A percentile compares a stretch with the other conserved stretches of the same genome.
phyloP scores from a whole-genome alignment of 2,888 invertebrate genomes.

The Napeogenes inachia region DNA sequence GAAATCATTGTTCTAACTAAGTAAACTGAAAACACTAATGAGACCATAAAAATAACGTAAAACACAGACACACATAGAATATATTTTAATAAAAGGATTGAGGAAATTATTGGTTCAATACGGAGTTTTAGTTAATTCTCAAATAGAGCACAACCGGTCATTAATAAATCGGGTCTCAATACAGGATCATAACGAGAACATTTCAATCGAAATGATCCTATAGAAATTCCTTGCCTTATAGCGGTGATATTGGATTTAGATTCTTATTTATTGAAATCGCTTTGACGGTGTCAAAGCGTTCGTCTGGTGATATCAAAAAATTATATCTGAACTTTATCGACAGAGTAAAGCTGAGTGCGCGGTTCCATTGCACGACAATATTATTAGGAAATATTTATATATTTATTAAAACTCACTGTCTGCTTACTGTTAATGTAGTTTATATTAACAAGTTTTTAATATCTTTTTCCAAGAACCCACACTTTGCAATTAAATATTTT shows the following conservation, averaged over 20 bases:
- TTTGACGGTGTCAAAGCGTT: slow-evolving; percentile 58
- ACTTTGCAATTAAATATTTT: too few species aligned
- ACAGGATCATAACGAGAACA: slow-evolving; percentile 38
- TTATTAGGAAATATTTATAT: background rate
- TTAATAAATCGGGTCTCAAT: slow-evolving; percentile 20
- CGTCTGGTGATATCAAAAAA: slow-evolving; percentile 60
- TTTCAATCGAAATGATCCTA: slow-evolving; percentile 50
- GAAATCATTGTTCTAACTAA: too few species aligned
- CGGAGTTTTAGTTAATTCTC: too few species aligned
- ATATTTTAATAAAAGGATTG: too few species aligned
- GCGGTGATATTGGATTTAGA: slow-evolving; percentile 62
- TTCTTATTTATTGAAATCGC: slow-evolving; percentile 62
- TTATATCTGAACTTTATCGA: slow-evolving; percentile 68
- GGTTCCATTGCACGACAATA: slow-evolving; percentile 31
- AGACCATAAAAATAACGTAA: too few species aligned
- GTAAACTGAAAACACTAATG: too few species aligned
- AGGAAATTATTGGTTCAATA: too few species aligned
- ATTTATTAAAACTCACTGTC: too few species aligned
- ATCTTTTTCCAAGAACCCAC: too few species aligned
- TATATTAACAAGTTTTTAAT: too few species aligned
- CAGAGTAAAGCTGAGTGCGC: slow-evolving; percentile 44
- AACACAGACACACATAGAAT: too few species aligned
- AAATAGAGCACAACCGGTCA: slow-evolving; percentile 11
- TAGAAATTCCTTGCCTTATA: slow-evolving; percentile 41
- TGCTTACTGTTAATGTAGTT: too few species aligned